Conservation (phyloP, 2,797 vertebrate species). For the Phataginus tricuspis region DNA sequence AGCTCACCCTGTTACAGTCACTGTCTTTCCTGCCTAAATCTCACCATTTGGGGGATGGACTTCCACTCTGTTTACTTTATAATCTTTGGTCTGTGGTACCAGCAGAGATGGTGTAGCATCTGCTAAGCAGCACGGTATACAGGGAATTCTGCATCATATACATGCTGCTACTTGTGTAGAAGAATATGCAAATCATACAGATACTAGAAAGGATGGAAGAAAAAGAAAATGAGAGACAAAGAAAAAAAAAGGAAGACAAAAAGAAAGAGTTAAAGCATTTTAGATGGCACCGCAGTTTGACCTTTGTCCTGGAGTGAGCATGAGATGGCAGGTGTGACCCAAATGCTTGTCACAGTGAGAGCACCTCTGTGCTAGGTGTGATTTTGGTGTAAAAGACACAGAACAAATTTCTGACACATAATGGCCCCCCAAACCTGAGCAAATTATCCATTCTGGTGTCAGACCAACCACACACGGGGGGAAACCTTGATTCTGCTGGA, state of each 20-base stretch:
- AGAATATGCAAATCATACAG: not conserved
- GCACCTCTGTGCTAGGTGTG: not conserved
- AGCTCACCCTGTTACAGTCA: accelerated
- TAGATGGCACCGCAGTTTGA: too few species aligned
- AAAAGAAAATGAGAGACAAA: not conserved
- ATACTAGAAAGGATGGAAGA: not conserved
- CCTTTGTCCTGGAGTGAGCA: not conserved
- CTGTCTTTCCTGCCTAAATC: not conserved
- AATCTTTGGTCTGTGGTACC: not conserved
- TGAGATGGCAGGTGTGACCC: not conserved
- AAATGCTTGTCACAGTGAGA: not conserved
- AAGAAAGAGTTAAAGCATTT: too few species aligned
- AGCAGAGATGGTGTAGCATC: accelerated
- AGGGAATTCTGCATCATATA: too few species aligned
- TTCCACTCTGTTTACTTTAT: not conserved
- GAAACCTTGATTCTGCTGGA: not conserved
- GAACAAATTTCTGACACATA: not conserved
- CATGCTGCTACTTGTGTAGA: not conserved
- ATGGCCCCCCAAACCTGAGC: not conserved
- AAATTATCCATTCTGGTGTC: not conserved
- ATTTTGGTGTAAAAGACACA: not conserved
- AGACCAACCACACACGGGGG: not conserved
- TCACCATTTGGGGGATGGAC: not conserved
- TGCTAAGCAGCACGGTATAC: not conserved
- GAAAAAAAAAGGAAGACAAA: too few species aligned